Evolutionary conservation across 2,113 vertebrate species (phyloP).

Genomic region (Cololabis saira): DNA sequence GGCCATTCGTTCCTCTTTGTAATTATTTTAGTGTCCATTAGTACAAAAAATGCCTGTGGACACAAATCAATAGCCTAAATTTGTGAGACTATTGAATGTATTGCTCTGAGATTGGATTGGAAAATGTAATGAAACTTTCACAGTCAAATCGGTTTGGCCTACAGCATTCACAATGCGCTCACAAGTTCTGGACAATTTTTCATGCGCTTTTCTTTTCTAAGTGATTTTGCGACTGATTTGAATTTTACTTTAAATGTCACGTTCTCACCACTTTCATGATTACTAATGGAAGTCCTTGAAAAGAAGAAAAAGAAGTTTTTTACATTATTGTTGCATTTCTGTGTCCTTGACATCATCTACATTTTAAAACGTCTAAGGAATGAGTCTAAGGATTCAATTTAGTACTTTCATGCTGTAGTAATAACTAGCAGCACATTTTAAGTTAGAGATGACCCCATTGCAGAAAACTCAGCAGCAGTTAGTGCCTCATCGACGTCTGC

Average conservation of each 20-base stretch:
- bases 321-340: too few species aligned
- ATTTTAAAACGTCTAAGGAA: too few species aligned
- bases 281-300: neutral
- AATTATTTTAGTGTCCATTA: neutral
- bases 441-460: too few species aligned
- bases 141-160: neutral
- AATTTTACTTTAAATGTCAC: neutral
- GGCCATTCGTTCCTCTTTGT: neutral
- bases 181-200: neutral
- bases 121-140: neutral
- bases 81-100: neutral
- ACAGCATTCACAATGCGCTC: neutral
- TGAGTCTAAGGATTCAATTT: too few species aligned
- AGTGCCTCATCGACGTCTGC: slow-evolving; percentile 1
- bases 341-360: too few species aligned
- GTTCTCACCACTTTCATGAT: neutral
- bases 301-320: neutral
- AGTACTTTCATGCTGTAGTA: too few species aligned
- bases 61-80: neutral
- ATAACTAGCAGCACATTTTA: too few species aligned
- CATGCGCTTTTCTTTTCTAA: neutral
- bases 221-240: neutral
- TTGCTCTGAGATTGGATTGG: neutral
- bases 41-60: neutral
- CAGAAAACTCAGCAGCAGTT: neutral